Base-by-base conservation (phyloP, 2,113 vertebrate genomes). In the Rafetus swinhoei region DNA sequence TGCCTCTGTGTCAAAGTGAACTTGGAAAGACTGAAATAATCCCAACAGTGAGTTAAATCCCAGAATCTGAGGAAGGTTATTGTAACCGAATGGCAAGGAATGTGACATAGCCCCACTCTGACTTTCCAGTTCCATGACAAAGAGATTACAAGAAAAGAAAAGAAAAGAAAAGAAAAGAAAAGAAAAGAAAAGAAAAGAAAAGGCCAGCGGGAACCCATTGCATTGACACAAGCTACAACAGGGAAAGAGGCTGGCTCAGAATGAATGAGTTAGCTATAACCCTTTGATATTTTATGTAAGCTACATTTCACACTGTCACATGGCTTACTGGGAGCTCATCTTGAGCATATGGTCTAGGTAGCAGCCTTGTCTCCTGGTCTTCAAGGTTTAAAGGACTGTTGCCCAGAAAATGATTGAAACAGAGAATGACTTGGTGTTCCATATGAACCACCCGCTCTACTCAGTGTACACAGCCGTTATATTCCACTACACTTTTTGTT, bases 81-180 rank as follows among this genome's bases (percentile, higher is more conserved):
- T 93, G 93, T 85, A 87, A 89, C 52, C 27, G 39, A 9, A 3
- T 55, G 55, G 79, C 77, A 92, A 79, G 92, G 79, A 54, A 80
- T 27, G 16, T 94, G 90, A 93, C 89, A 69, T 5, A 69, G 92
- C 92, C 93, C 1, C 1, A 82, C 45, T 89, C 62, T 87, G 88
- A 91, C 74, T n/a, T 91, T 81, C 85, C 81, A 81, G 90, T 96
- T 96, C 86, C 77, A 94, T 94, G 90, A 90, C 85, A 94, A 94
- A 94, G 84, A 91, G 86, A 95, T 81, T 94, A 39, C 39, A 3
- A 13, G 53, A 54, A 45, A 45, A 45, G 45, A 45, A 45, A 45
- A 45, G 45, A 45, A 45, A 45, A 45, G 45, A 45, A 45, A 45
- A 45, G 45, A 45, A 45, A 45, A 45, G 39, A 45, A 45, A 45